Evolutionary conservation across 2,888 invertebrate species (phyloP).

Genomic region (Isotomurus palustris): DNA sequence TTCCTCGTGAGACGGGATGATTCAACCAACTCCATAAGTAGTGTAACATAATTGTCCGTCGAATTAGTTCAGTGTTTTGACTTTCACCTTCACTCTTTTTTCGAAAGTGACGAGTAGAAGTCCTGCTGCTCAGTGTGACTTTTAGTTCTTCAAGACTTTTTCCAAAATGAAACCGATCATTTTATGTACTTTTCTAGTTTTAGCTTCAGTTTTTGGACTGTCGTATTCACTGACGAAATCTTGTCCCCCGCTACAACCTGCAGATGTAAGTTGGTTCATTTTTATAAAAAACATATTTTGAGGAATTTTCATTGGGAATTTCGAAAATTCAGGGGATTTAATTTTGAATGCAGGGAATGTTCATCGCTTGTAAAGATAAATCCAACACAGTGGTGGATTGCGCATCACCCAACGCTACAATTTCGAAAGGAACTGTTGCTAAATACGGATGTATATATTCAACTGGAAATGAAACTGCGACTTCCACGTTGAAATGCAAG

Average conservation of each 20-base stretch:
- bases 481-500: slow-evolving; percentile 22
- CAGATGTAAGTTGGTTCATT: slow-evolving; percentile 12
- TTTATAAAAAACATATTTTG: not conserved
- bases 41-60: no score
- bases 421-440: slow-evolving; percentile 27
- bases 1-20: not conserved
- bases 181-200: not conserved
- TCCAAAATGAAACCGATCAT: not conserved
- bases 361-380: slow-evolving; percentile 16
- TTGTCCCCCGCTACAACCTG: slow-evolving; percentile 21
- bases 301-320: not conserved
- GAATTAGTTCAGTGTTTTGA: no score
- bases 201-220: not conserved
- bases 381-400: slow-evolving; percentile 23
- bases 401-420: slow-evolving; percentile 4
- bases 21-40: slow-evolving; percentile 8
- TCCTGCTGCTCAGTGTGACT: no score
- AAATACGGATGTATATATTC: slow-evolving; percentile 23
- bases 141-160: not conserved
- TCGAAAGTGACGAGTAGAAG: not conserved
- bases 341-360: slow-evolving; percentile 21
- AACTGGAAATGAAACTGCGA: slow-evolving; percentile 4
- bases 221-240: not conserved
- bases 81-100: not conserved
- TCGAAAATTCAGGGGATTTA: not conserved